Evolutionary conservation across 1,140 invertebrate species (phyloP).

Genomic region (Marisa cornuarietis): DNA sequence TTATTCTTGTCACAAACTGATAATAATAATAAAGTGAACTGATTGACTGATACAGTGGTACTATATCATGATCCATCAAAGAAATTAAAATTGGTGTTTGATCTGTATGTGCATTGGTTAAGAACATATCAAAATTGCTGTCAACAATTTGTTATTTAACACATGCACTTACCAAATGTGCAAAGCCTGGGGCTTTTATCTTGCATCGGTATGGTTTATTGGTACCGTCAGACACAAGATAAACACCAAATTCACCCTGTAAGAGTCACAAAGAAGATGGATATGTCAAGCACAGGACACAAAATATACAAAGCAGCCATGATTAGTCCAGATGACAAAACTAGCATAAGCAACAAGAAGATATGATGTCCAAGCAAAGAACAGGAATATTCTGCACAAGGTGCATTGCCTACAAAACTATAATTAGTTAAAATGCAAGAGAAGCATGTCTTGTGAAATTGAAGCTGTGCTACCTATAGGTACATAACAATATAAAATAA

Average conservation of each 20-base stretch:
- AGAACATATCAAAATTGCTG: too few species aligned
- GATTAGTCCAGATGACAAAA: too few species aligned
- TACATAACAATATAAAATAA: neutral
- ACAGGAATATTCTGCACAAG: too few species aligned
- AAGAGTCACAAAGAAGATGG: neutral
- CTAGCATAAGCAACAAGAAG: neutral
- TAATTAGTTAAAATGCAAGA: neutral
- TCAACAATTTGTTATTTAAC: too few species aligned
- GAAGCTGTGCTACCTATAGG: neutral
- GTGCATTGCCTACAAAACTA: too few species aligned
- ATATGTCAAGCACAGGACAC: neutral
- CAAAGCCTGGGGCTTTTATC: constrained; percentile 96
- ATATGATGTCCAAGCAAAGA: too few species aligned
- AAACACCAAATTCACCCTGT: constrained; percentile 94
- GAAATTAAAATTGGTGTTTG: too few species aligned
- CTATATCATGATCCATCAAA: too few species aligned
- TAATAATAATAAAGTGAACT: too few species aligned
- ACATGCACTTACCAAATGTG: constrained; percentile 74
- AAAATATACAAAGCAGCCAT: neutral
- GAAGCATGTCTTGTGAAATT: neutral
- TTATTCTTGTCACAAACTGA: too few species aligned
- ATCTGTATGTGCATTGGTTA: too few species aligned
- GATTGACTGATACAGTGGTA: too few species aligned
- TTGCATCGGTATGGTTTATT: constrained; percentile 96
- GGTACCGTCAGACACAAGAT: constrained; percentile 94